Evolutionary conservation across 2,888 invertebrate genomes (phyloP), one percentile per base, ranked within the genome.

Genomic region (Myopa tessellatipennis): DNA sequence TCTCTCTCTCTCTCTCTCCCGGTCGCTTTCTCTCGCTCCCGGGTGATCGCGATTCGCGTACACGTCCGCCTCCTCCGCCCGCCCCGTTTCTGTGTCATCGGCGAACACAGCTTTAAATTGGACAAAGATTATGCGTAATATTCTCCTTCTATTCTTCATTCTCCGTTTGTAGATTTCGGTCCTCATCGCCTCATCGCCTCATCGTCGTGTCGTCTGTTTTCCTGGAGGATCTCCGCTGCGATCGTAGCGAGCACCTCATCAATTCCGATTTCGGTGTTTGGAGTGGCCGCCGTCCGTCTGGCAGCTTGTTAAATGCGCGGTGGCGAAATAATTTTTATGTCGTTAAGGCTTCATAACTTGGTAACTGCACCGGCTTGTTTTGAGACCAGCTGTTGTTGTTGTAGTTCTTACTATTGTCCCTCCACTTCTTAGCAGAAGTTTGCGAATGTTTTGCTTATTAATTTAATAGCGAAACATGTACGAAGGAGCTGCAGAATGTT

Each of bases 61-160:
- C 67, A 34, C 34, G n/a, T 55, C 55, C 36, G 67, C 40, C 40
- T 12, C 38, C 55, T 26, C 14, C 40, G 12, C 45, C 18, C 7
- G 34, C 5, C 34, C 18, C 26, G 34, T 6, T 72, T 45, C 40
- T 36, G 65, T 52, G 52, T 67, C 38, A 67, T 78, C 78, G 80
- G 77, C 78, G 78, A 80, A 81, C 80, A 81, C 78, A 80, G 79
- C 79, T 80, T 81, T 81, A 81, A 81, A 78, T 79, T 80, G 81
- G 80, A 80, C 81, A 81, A 10, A 75, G 69, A 75, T 69, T 75
- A 75, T 75, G 75, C 75, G 75, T 75, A 75, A 68, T 38, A 67
- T 40, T 65, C 55, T 50, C 55, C 18, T 72, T 73, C n/a, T 61
- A 18, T 16, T 40, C 73, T 18, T 18, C 40, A 18, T 61, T 26